Conservation (phyloP, 2,113 vertebrate species). For the Panthera tigris region DNA sequence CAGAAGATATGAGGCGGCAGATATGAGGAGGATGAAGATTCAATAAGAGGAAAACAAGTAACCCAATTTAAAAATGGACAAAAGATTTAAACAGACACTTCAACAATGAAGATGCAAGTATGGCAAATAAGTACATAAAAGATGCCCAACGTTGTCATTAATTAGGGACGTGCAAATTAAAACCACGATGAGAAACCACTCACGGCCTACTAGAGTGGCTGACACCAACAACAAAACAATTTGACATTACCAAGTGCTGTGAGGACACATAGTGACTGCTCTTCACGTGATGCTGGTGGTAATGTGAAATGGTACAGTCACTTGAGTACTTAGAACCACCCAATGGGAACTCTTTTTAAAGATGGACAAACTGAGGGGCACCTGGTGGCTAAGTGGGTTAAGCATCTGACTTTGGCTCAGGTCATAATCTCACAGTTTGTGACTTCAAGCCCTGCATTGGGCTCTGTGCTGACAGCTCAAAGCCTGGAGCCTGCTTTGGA, state of each 20-base stretch:
- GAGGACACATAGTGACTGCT: rapidly evolving
- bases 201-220: not conserved
- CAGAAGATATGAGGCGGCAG: not conserved
- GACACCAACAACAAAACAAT: not conserved
- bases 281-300: not conserved
- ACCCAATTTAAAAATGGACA: not conserved
- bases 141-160: not conserved
- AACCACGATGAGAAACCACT: not conserved
- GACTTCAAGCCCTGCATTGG: no score
- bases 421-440: no score
- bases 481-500: no score
- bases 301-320: not conserved
- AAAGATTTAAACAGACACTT: not conserved
- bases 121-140: not conserved
- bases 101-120: not conserved
- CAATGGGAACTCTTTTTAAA: not conserved
- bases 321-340: not conserved
- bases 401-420: no score
- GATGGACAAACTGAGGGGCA: not conserved
- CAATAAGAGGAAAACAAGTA: not conserved
- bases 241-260: not conserved
- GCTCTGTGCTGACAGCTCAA: no score
- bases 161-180: not conserved
- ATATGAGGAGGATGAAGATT: not conserved
- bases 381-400: no score